Evolutionary conservation across 2,797 vertebrate genomes (phyloP).

Genomic region (Monodelphis domestica): DNA sequence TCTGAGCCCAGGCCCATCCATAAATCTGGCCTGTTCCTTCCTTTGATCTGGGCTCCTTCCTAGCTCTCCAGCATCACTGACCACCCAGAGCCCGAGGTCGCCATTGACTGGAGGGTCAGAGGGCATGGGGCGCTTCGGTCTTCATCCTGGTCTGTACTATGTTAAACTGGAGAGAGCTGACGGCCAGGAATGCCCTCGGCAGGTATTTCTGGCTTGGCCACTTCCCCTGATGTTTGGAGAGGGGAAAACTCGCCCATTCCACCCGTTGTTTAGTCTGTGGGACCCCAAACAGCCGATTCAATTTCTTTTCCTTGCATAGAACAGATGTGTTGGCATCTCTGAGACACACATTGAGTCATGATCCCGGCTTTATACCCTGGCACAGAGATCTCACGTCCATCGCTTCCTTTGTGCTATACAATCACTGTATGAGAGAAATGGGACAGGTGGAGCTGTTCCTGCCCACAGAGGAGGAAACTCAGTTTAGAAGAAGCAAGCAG

Average conservation of each 20-base stretch:
- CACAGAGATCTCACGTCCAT: not conserved
- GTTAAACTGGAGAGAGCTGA: conserved; percentile 33
- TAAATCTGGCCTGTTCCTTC: conserved; percentile 47
- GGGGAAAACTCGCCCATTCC: not conserved
- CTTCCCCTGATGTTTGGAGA: not conserved
- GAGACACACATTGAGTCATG: not conserved
- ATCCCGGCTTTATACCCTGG: not conserved
- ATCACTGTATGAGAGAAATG: not conserved
- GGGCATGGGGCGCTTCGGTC: conserved; percentile 29
- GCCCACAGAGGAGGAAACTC: not conserved
- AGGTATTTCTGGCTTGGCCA: not conserved
- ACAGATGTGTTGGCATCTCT: not conserved
- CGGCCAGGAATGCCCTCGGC: not conserved
- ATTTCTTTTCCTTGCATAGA: not conserved
- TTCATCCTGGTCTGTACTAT: conserved; percentile 13
- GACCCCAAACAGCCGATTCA: not conserved
- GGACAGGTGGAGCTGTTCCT: not conserved
- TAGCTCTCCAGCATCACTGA: conserved; percentile 45
- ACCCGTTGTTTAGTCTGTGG: not conserved
- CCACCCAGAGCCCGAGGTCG: not conserved
- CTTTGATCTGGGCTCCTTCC: conserved; percentile 63
- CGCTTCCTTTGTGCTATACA: not conserved
- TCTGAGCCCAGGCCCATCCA: conserved; percentile 40
- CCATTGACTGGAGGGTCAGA: conserved; percentile 49
- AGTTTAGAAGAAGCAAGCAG: not conserved